Base-by-base conservation (phyloP, 2,113 vertebrate species). In the Suncus etruscus region DNA sequence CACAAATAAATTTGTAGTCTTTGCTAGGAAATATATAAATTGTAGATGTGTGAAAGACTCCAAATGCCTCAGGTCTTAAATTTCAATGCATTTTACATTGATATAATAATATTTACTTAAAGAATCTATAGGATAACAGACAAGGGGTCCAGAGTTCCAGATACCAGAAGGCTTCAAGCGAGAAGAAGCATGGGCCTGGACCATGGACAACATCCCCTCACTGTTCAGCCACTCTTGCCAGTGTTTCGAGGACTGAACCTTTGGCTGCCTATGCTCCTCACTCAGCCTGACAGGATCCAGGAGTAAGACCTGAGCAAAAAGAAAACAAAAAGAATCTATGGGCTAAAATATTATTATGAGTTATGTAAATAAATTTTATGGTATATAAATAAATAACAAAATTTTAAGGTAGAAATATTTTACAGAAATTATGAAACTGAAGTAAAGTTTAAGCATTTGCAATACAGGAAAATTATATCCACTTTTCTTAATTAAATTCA, bases 391-490 rank as follows among this genome's bases (percentile, higher is more conserved):
- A 61, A 61, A 3, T 54, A 54, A 54, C 58, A 18, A 81, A 5
- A 1, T 76, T 90, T 75, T 82, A 66, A 69, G 22, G 20, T 89
- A 58, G n/a, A 75, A 94, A 74, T 9, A 74, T 54, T 77, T 47
- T 9, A 24, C 8, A 61, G 18, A 65, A 86, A 65, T 3, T 12
- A 18, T 58, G 22, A 3, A 29, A 22, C 31, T 69, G 50, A 50
- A 86, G 66, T 11, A 83, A n/a, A 70, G 27, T 87, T 68, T 87
- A 86, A 73, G 68, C 18, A 61, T 61, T 61, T 61, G 58, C 18
- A 22, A 58, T 61, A 7, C 4, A 61, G 22, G 58, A 1, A 20
- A 61, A 61, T 16, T 16, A 61, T 61, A 18, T 22, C 3, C 18
- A 61, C 8, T 54, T 54, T 54, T 54, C 54, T 16, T 14, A 54